Percentiles rank a stretch among this genome's conserved stretches.
phyloP scores from a whole-genome alignment of 2,797 vertebrate species.

The Anabas testudineus region DNA sequence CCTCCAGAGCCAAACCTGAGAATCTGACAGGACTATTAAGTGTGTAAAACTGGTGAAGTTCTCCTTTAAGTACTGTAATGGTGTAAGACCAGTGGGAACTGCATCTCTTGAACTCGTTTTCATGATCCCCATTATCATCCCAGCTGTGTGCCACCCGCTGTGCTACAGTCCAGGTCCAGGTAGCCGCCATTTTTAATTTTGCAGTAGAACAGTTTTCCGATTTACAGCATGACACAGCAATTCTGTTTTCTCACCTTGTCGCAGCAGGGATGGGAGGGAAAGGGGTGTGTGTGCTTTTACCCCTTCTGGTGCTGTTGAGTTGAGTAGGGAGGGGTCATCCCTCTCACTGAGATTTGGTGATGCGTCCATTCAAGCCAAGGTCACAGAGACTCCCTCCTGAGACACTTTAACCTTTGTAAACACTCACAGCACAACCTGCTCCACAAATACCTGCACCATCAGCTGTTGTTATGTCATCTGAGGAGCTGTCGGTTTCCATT shows the following conservation, averaged over 20 bases:
- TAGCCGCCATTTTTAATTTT: constrained; percentile 36
- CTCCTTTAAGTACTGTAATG: neutral
- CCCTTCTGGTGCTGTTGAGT: neutral
- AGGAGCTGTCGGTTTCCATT: constrained; percentile 57
- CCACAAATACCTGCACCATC: constrained; percentile 11
- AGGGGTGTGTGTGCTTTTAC: constrained; percentile 13
- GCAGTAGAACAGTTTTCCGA: constrained; percentile 59
- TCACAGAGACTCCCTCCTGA: constrained; percentile 24
- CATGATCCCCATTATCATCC: neutral
- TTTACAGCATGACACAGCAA: constrained; percentile 60
- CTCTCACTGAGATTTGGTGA: neutral
- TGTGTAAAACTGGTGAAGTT: neutral
- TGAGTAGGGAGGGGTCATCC: too few species aligned
- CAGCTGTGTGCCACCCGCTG: constrained; percentile 8
- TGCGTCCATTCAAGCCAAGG: constrained; percentile 29
- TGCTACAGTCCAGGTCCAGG: constrained; percentile 24
- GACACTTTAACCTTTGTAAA: constrained; percentile 31
- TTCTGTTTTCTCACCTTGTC: constrained; percentile 57
- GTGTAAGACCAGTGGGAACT: neutral
- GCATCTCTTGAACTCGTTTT: neutral
- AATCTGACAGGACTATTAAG: neutral
- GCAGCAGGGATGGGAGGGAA: constrained; percentile 6
- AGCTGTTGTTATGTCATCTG: constrained; percentile 19
- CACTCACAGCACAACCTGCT: constrained; percentile 11
- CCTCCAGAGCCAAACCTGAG: too few species aligned